Evolutionary conservation across 2,113 vertebrate genomes (phyloP).

Genomic region (Dunckerocampus dactyliophorus): DNA sequence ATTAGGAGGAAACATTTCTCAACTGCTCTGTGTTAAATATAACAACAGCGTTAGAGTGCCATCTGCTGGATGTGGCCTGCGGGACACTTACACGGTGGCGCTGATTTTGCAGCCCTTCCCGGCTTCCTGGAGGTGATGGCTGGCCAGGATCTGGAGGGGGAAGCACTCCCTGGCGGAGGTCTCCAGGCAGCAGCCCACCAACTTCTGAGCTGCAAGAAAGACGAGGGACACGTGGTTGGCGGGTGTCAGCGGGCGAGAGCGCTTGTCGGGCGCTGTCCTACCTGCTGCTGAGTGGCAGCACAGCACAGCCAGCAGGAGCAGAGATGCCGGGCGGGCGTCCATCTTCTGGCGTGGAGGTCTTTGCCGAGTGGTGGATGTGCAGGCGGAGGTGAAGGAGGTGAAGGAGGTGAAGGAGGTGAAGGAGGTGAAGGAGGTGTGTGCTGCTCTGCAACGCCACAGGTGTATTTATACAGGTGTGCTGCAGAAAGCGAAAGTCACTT

Average conservation of each 20-base stretch:
- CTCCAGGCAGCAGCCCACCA: conserved; percentile 41
- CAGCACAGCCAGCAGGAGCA: conserved; percentile 48
- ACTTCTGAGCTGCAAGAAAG: conserved; percentile 25
- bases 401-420: no score
- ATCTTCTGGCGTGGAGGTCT: conserved; percentile 14
- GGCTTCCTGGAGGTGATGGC: conserved; percentile 35
- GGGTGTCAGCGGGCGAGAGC: neutral
- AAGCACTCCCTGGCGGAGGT: neutral
- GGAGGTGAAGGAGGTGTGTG: neutral
- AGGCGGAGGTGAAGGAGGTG: no score
- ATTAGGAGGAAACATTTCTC: no score
- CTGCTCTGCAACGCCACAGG: neutral
- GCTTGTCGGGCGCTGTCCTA: conserved; percentile 16
- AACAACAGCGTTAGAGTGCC: neutral
- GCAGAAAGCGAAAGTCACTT: conserved; percentile 45
- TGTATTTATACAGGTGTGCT: conserved; percentile 41
- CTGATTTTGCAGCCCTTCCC: conserved; percentile 42
- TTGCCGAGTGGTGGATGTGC: conserved; percentile 13
- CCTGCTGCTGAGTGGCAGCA: conserved; percentile 32
- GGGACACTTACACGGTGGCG: conserved; percentile 45
- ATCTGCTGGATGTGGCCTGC: no score
- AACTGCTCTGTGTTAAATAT: no score
- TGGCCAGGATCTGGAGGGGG: neutral
- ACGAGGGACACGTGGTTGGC: neutral
- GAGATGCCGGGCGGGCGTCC: conserved; percentile 35